Base-by-base conservation (phyloP, 1,140 invertebrate species). In the Pinna nobilis region DNA sequence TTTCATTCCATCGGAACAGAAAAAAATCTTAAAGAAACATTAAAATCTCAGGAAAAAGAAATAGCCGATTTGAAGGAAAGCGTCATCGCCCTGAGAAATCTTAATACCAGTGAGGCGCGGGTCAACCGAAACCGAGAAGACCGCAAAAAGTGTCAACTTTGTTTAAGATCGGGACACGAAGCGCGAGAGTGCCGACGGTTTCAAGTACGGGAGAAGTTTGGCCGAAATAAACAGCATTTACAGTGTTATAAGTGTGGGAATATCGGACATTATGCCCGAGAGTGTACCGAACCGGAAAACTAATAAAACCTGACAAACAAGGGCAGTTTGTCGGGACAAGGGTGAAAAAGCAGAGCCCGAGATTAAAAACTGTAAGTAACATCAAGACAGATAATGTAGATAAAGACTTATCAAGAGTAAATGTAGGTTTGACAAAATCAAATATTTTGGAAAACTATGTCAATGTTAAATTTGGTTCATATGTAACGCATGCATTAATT, bases 141-240 rank as follows among this genome's bases (percentile, higher is more conserved):
- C 20, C n/a, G n/a, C n/a, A n/a, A n/a, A n/a, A 60, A 60, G 33
- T 60, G 33, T 20, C 57, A 60, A 37, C 33, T 60, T 13, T 60
- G 30, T 37, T 20, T 13, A 9, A 35, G 20, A 60, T 18, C 11
- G 23, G 33, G 57, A 20, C 30, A 60, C 32, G 33, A 35, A 20
- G 57, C 57, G 9, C 28, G 39, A 60, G 15, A 11, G 20, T 35
- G 57, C 57, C 7, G 57, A 37, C 28, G 20, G 20, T 60, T 37
- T 20, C 6, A 35, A 18, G 57, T 60, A 32, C 57, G 33, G 23
- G 57, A 60, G 33, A 39, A 60, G 3, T 2, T 3, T 9, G 23
- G 5, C 9, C 18, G 37, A 3, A 5, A 44, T 2, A 25, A 39
- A 37, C 15, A 11, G 2, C 33, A 13, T 9, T n/a, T n/a, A n/a